Percentiles rank a stretch among this genome's conserved stretches.
These are phyloP conservation scores for human (Homo sapiens) DNA, from an alignment of 2,113 vertebrate species.

Conservation along the genomic window GRCh38 chr1:7108001-7108500, in stretches of 20 bases:
- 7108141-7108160: neutral
- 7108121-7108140: accelerated
- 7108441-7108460: neutral
- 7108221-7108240: no score
- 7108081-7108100: neutral
- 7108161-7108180: accelerated
- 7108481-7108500: neutral
- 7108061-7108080: neutral
- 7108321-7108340: neutral
- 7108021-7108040: neutral
- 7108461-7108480: neutral
- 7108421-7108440: neutral
- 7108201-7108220: neutral
- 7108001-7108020: neutral
- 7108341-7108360: neutral
- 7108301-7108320: accelerated
- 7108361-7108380: neutral
- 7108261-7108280: neutral
- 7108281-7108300: neutral
- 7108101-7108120: neutral
- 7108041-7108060: accelerated
- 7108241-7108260: neutral
- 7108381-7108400: neutral
- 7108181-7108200: accelerated
- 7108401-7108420: neutral